Percentiles rank a stretch among this genome's conserved stretches.
These are phyloP conservation scores for Syrrhaptes paradoxus DNA, from an alignment of 2,113 vertebrate genomes.

Conservation along the genomic window DNA sequence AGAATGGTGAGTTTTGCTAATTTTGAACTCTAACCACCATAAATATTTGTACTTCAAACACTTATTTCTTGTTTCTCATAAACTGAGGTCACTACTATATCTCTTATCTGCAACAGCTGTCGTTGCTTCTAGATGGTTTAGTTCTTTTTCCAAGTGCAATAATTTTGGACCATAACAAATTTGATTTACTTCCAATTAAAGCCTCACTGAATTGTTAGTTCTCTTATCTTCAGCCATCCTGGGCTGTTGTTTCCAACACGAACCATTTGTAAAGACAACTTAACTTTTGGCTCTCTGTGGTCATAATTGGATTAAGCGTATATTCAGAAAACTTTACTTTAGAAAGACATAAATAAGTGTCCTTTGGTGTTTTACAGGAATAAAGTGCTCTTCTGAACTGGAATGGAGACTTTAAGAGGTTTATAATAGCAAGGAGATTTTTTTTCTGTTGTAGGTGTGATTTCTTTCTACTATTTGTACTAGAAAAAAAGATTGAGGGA, in stretches of 20 bases:
- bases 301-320: not conserved
- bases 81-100: not conserved
- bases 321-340: not conserved
- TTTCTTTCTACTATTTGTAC: not conserved
- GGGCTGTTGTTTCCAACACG: slow-evolving; percentile 1
- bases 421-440: not conserved
- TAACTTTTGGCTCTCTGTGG: not conserved
- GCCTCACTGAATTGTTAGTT: not conserved
- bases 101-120: slow-evolving; percentile 37
- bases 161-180: not conserved
- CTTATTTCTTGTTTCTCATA: slow-evolving; percentile 4
- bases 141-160: slow-evolving; percentile 39
- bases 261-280: not conserved
- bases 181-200: slow-evolving; percentile 24
- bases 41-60: not conserved
- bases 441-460: not conserved
- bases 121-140: slow-evolving; percentile 20
- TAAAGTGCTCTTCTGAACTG: not conserved
- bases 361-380: not conserved
- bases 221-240: slow-evolving; percentile 27
- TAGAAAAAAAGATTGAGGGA: not conserved
- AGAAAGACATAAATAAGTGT: not conserved
- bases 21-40: slow-evolving; percentile 29
- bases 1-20: not conserved
- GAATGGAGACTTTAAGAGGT: not conserved